phyloP scores from a whole-genome alignment of 2,113 vertebrate genomes.

The human region DNA sequence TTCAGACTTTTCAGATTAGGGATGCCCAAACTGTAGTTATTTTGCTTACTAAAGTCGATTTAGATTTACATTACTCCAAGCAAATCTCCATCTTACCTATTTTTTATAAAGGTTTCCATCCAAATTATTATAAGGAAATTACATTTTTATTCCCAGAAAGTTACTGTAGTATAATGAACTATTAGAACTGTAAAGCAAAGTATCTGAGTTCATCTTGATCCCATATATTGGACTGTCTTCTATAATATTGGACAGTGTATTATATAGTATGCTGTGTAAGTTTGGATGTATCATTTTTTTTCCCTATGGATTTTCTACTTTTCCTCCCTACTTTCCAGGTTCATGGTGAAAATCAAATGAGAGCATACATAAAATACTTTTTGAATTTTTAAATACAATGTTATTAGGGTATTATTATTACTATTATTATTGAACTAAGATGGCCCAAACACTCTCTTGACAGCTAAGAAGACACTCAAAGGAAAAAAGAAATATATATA shows the following conservation, averaged over 20 bases:
- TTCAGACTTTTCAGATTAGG: not conserved
- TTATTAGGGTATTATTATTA: not conserved
- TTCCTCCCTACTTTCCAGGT: not conserved
- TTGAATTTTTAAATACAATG: not conserved
- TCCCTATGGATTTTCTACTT: not conserved
- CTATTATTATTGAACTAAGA: not conserved
- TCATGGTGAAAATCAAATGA: conserved; percentile 10
- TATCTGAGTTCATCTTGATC: not conserved
- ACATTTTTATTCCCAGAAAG: not conserved
- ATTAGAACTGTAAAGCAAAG: not conserved
- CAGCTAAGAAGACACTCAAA: not conserved
- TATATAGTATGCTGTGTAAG: not conserved
- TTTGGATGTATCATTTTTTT: not conserved
- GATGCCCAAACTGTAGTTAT: not conserved
- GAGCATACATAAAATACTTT: not conserved
- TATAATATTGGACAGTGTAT: not conserved
- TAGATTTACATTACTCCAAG: not conserved
- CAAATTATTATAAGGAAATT: not conserved
- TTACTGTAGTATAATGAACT: not conserved
- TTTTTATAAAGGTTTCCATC: not conserved
- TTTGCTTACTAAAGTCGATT: not conserved
- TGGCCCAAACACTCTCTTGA: not conserved
- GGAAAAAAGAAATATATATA: not conserved
- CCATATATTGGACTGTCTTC: not conserved
- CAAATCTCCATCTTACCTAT: not conserved